Conservation (phyloP, 64 coral and sea anemone genomes). For the Montipora capricornis region DNA sequence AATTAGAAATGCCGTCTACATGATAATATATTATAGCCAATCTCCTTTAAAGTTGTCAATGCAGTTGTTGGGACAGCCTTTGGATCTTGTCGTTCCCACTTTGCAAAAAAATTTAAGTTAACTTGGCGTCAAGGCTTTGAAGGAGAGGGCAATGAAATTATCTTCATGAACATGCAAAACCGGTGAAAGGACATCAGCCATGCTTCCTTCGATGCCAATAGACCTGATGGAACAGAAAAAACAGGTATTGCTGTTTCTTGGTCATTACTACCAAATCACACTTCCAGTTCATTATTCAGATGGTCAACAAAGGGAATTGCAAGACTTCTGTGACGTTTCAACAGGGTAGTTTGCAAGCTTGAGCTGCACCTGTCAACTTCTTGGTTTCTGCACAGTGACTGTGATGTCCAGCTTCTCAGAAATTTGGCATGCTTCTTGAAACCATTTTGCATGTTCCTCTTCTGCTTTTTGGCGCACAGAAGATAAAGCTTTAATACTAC, state of each 20-base stretch:
- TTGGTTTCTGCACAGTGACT: conserved; percentile 67
- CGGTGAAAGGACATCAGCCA: conserved; percentile 85
- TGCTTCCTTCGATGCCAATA: conserved; percentile 85
- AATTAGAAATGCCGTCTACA: conserved; percentile 56
- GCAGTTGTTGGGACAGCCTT: conserved; percentile 85
- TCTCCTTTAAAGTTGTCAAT: conserved; percentile 67
- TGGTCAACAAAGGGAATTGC: conserved; percentile 80
- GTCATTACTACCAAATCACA: conserved; percentile 81
- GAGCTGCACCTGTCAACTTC: conserved; percentile 38
- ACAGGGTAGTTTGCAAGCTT: conserved; percentile 24
- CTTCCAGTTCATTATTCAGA: conserved; percentile 83
- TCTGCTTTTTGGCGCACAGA: conserved; percentile 80
- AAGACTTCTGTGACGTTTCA: conserved; percentile 65
- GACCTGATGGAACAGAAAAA: conserved; percentile 83
- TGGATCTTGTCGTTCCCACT: conserved; percentile 89
- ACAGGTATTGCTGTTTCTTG: conserved; percentile 88
- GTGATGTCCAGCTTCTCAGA: conserved; percentile 80
- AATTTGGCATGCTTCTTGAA: conserved; percentile 85
- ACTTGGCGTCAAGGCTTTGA: conserved; percentile 86
- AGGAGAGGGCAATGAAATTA: conserved; percentile 75
- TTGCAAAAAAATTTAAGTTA: conserved; percentile 71
- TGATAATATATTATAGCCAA: no score
- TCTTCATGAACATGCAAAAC: conserved; percentile 90
- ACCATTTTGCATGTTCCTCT: conserved; percentile 80
- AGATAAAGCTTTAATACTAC: conserved; percentile 59